Evolutionary conservation across 1,140 invertebrate genomes (phyloP).

Genomic region (Chlorops oryzae): DNA sequence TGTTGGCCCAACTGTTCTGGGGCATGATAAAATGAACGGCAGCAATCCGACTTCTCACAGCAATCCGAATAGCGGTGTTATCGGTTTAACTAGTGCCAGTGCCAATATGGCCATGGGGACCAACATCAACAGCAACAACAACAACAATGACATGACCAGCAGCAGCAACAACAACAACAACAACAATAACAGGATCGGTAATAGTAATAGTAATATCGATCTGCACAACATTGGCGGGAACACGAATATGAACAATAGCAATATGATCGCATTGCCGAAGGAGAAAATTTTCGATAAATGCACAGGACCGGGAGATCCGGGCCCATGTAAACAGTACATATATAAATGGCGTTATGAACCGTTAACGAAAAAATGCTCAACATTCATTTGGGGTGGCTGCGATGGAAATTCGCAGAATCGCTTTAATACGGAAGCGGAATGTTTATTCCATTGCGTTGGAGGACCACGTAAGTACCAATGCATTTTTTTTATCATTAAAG

Average conservation of each 20-base stretch:
- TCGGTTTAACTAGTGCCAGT: too few relatives aligned
- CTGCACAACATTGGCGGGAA: slow-evolving; percentile 1
- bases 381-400: slow-evolving; percentile 73
- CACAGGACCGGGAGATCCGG: slow-evolving; percentile 47
- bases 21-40: too few relatives aligned
- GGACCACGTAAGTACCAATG: slow-evolving; percentile 49
- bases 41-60: too few relatives aligned
- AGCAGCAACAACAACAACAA: slow-evolving; percentile 14
- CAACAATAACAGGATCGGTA: slow-evolving; percentile 6
- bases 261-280: slow-evolving; percentile 21
- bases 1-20: too few relatives aligned
- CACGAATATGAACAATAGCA: slow-evolving; percentile 10
- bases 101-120: background rate
- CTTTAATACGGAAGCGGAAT: slow-evolving; percentile 67
- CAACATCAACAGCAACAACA: slow-evolving; percentile 5
- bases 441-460: slow-evolving; percentile 59
- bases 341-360: slow-evolving; percentile 70
- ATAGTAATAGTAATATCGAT: slow-evolving; percentile 6
- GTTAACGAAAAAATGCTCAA: slow-evolving; percentile 57
- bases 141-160: slow-evolving; percentile 2
- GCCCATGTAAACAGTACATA: slow-evolving; percentile 61
- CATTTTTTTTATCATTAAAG: too few relatives aligned
- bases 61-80: too few relatives aligned
- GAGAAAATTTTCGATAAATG: slow-evolving; percentile 41
- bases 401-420: slow-evolving; percentile 68